Base-by-base conservation (phyloP, 2,888 invertebrate genomes). In the Mythimna impura region DNA sequence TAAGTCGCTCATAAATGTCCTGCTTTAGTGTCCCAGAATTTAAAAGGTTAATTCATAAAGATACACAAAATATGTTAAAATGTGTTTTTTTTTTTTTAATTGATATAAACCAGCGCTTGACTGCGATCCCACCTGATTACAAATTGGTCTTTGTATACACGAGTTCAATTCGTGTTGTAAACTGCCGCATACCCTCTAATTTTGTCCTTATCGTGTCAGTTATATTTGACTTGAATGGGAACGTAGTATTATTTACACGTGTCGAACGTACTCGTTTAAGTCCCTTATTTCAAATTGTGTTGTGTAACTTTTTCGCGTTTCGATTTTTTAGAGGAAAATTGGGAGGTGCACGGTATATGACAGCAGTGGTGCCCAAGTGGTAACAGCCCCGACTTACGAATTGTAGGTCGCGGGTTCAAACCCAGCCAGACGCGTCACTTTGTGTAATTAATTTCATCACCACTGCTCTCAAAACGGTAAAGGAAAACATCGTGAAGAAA, bases 141-240 rank as follows among this genome's bases (percentile, higher is more conserved):
- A 66, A 20, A 14, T 47, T 76, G 54, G 76, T 66, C 43, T 76
- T 60, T 66, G 40, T 43, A 2, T 52, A 66, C 40, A 34, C 34
- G 54, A 30, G 40, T 55, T 52, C 12, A 50, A 30, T 36, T 25
- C 17, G n/a, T 58, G n/a, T 67, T 54, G 7, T 12, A 17, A 58
- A 76, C n/a, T 17, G 43, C 34, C 25, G 14, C 60, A 61, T 54
- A 36, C 20, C 43, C 14, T 36, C 22, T 54, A 30, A 68, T 61
- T 61, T 54, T n/a, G 3, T 30, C 76, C 54, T 61, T 61, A 68
- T 68, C 47, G 47, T 36, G 60, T 54, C 30, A 10, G 17, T 54
- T 54, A 47, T 76, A 36, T 66, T 76, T 54, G 52, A 60, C 12
- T 75, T 66, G 12, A 60, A 60, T 22, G 10, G 9, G 17, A 12